Conservation (phyloP, 92 coral and sea anemone genomes). For the Phenganax stokvisi region DNA sequence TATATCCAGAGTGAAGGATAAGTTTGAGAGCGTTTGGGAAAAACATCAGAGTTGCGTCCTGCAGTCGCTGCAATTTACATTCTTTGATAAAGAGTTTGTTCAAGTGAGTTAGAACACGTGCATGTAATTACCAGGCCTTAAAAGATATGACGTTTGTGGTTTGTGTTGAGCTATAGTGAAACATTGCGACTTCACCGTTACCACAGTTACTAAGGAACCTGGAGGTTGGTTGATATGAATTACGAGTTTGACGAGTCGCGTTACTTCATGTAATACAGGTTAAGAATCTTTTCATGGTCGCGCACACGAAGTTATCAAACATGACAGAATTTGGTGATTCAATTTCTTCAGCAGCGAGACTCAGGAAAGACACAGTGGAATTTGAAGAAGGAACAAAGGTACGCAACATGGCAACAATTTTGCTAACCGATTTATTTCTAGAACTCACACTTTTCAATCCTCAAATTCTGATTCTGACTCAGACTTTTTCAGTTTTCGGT, state of each 20-base stretch:
- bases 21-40: constrained; percentile 67
- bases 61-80: constrained; percentile 71
- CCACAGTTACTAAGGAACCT: no score
- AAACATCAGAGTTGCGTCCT: constrained; percentile 60
- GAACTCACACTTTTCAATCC: no score
- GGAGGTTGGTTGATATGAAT: neutral
- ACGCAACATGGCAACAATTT: no score
- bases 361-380: constrained; percentile 51
- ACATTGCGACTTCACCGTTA: no score
- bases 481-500: no score
- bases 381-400: constrained; percentile 61
- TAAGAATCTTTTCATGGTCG: constrained; percentile 63
- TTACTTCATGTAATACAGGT: constrained; percentile 32
- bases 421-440: no score
- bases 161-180: neutral
- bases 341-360: constrained; percentile 61
- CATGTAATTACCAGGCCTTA: neutral
- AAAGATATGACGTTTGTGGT: neutral
- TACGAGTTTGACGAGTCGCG: neutral
- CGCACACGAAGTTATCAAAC: constrained; percentile 63
- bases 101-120: constrained; percentile 43
- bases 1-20: constrained; percentile 52
- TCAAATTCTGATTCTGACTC: no score
- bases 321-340: constrained; percentile 91
- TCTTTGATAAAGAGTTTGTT: constrained; percentile 75